Evolutionary conservation across 1,140 invertebrate species (phyloP).

Genomic region (Thaumetopoea pityocampa): DNA sequence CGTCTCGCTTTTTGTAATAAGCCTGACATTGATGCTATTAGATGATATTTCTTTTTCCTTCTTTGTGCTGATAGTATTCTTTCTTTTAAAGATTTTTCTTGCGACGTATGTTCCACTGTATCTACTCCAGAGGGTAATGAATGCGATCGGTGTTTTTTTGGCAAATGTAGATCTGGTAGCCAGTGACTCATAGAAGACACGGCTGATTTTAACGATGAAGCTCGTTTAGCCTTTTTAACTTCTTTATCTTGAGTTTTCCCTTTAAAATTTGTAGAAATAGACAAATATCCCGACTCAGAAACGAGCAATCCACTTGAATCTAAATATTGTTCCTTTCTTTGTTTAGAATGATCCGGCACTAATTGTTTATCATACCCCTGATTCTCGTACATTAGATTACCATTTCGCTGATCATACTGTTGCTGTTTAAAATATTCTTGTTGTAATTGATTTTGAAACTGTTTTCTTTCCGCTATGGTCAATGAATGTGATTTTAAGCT

Average conservation of each 20-base stretch:
- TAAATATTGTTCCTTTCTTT: conserved; percentile 63
- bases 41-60: conserved; percentile 86
- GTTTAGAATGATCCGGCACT: conserved; percentile 42
- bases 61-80: conserved; percentile 66
- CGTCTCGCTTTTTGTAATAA: conserved; percentile 87
- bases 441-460: conserved; percentile 77
- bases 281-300: conserved; percentile 89
- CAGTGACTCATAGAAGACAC: conserved; percentile 88
- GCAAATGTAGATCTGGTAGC: conserved; percentile 87
- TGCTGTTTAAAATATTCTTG: conserved; percentile 75
- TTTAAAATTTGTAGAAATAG: conserved; percentile 83
- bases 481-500: conserved; percentile 79
- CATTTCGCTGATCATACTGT: conserved; percentile 70
- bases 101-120: conserved; percentile 68
- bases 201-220: conserved; percentile 86
- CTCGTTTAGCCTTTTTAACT: conserved; percentile 81
- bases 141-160: conserved; percentile 86
- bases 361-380: conserved; percentile 66
- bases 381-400: conserved; percentile 67
- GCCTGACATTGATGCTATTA: conserved; percentile 87
- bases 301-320: conserved; percentile 81
- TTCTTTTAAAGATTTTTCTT: conserved; percentile 69
- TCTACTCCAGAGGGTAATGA: conserved; percentile 85
- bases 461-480: conserved; percentile 77
- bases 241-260: conserved; percentile 76